Evolutionary conservation across 2,113 vertebrate species (phyloP).

Genomic region (Daphoenositta chrysoptera): DNA sequence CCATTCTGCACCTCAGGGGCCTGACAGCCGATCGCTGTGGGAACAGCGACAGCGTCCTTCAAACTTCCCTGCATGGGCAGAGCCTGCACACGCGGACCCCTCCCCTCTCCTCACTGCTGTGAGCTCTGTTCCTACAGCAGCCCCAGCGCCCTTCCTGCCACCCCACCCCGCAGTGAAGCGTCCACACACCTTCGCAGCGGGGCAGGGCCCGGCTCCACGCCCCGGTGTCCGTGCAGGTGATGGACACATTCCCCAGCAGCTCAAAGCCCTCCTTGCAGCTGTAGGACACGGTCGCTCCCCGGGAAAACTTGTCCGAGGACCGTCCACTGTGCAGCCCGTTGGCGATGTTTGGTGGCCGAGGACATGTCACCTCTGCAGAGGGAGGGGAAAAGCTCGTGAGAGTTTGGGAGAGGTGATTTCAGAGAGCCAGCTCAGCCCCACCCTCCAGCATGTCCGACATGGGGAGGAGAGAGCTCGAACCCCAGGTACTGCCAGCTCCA

Average conservation of each 20-base stretch:
- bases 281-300: background rate
- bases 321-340: background rate
- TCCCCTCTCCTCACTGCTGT: background rate
- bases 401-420: background rate
- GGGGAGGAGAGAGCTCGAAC: background rate
- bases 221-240: background rate
- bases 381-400: background rate
- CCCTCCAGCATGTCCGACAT: background rate
- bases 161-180: fast-evolving
- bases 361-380: background rate
- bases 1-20: background rate
- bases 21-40: background rate
- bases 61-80: fast-evolving
- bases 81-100: background rate
- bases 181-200: background rate
- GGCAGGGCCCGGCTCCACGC: background rate
- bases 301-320: background rate
- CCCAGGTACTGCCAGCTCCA: background rate
- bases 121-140: fast-evolving
- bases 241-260: background rate
- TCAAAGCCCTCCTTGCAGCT: background rate
- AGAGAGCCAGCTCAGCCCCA: background rate
- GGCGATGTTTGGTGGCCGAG: background rate
- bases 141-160: background rate
- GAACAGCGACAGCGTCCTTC: background rate